Evolutionary conservation across 2,113 vertebrate genomes (phyloP).

Genomic region (Protomyctophum bolini): DNA sequence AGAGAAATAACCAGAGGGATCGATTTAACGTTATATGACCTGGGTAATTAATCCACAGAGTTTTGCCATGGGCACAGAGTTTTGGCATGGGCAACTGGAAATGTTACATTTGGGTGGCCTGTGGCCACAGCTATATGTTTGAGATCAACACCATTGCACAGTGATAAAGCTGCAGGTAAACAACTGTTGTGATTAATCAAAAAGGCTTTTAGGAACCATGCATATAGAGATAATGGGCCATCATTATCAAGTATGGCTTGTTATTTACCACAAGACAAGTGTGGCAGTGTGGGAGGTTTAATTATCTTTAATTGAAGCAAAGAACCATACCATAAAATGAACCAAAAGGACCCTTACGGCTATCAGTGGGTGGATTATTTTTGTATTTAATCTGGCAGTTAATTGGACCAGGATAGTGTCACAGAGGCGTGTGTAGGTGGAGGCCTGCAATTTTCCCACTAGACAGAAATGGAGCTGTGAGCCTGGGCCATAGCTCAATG

Average conservation of each 20-base stretch:
- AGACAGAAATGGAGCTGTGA: not conserved
- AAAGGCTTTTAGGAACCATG: conserved; percentile 10
- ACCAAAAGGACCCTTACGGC: no score
- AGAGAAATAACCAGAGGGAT: not conserved
- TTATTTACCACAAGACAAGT: conserved; percentile 63
- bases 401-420: conserved; percentile 15
- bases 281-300: conserved; percentile 64
- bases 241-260: conserved; percentile 41
- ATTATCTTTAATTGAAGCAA: conserved; percentile 71
- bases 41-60: conserved; percentile 4
- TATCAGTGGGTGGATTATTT: no score
- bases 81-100: conserved; percentile 26
- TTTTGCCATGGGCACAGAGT: no score
- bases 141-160: conserved; percentile 32
- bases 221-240: conserved; percentile 33
- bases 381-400: not conserved
- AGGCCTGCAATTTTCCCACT: conserved; percentile 20
- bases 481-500: no score
- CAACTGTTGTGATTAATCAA: conserved; percentile 6
- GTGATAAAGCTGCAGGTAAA: conserved; percentile 4
- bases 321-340: not conserved
- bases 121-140: conserved; percentile 42
- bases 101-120: conserved; percentile 40
- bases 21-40: not conserved
- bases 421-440: conserved; percentile 24